Evolutionary conservation across 2,888 invertebrate species (phyloP).

Genomic region (Synergus japonicus): DNA sequence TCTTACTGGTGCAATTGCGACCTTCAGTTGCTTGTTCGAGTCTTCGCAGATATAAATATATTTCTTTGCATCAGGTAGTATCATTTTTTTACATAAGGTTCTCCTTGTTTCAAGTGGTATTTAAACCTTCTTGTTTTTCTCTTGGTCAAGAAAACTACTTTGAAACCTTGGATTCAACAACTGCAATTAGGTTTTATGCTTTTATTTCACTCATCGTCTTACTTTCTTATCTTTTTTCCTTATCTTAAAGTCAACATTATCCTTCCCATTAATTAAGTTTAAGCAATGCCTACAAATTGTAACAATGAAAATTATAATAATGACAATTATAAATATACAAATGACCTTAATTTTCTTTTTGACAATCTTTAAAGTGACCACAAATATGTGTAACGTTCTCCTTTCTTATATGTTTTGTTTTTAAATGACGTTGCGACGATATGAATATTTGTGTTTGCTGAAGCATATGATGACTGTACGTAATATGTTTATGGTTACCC

Average conservation of each 20-base stretch:
- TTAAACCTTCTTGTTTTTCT: not conserved
- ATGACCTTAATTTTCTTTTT: not conserved
- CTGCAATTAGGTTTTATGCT: too few species aligned
- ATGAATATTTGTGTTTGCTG: too few species aligned
- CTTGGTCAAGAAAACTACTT: not conserved
- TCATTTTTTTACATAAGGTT: not conserved
- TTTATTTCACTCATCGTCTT: too few species aligned
- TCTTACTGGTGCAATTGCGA: not conserved
- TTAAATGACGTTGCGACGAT: too few species aligned
- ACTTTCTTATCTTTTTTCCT: too few species aligned
- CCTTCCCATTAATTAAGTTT: not conserved
- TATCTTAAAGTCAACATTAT: not conserved
- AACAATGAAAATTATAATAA: not conserved
- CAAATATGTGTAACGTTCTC: not conserved
- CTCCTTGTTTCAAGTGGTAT: not conserved
- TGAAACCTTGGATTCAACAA: not conserved
- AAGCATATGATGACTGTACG: not conserved
- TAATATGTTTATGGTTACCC: conserved; percentile 23
- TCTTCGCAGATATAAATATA: not conserved
- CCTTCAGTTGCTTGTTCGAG: not conserved
- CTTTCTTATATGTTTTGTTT: not conserved
- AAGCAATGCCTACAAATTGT: not conserved
- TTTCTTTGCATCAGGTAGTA: not conserved
- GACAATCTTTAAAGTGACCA: not conserved
- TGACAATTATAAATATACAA: not conserved